These are phyloP conservation scores for Camponotus floridanus DNA, from an alignment of 1,140 invertebrate species.

Conservation along the genomic window DNA sequence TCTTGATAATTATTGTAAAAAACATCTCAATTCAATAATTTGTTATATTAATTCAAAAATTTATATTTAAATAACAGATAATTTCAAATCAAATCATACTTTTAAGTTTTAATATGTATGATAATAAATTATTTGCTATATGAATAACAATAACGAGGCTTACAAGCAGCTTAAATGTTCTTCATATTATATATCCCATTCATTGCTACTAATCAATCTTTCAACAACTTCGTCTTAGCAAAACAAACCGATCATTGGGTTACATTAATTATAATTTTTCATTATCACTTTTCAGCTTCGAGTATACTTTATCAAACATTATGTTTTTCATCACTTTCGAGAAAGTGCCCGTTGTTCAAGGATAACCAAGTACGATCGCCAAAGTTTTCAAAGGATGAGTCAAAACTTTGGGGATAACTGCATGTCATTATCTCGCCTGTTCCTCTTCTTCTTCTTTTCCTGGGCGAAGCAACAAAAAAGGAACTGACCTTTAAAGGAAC, in stretches of 20 bases:
- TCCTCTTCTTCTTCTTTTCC: background rate
- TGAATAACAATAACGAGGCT: conserved; percentile 13
- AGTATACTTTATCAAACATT: conserved; percentile 10
- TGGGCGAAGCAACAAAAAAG: background rate
- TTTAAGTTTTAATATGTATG: conserved; percentile 11
- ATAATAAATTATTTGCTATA: conserved; percentile 49
- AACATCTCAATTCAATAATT: background rate
- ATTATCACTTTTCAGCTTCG: conserved; percentile 8
- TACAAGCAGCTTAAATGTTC: background rate
- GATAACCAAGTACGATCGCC: conserved; percentile 23
- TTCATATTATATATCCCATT: conserved; percentile 1
- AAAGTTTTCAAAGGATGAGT: conserved; percentile 19
- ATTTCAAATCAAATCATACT: background rate
- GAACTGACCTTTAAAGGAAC: conserved; percentile 23
- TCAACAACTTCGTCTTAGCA: background rate
- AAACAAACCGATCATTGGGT: background rate
- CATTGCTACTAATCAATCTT: background rate
- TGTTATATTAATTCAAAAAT: conserved; percentile 1
- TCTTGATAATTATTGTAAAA: conserved; percentile 30
- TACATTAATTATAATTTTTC: background rate
- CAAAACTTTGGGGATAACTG: conserved; percentile 45
- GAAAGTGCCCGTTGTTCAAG: conserved; percentile 16
- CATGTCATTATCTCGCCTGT: background rate
- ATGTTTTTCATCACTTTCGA: conserved; percentile 27
- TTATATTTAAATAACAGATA: background rate